These are phyloP conservation scores for Crepidodera aurea DNA, from an alignment of 2,888 invertebrate species.

Conservation along the genomic window DNA sequence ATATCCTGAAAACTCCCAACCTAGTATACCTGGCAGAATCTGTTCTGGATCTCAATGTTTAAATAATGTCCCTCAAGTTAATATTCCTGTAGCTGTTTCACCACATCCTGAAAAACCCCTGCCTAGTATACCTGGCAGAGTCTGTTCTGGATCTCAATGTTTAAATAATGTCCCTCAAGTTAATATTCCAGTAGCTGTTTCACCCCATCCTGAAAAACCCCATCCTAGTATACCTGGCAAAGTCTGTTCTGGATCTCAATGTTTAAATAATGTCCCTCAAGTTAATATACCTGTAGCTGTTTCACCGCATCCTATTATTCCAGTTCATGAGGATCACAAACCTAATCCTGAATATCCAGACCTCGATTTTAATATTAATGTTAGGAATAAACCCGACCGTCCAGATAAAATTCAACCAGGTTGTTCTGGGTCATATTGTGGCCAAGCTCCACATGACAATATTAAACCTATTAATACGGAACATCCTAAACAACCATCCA, in stretches of 20 bases:
- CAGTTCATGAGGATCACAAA: not conserved
- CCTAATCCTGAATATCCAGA: not conserved
- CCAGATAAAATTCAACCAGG: not conserved
- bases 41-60: slow-evolving; percentile 16
- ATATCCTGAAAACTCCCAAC: not conserved
- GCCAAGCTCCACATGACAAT: not conserved
- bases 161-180: not conserved
- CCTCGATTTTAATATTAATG: not conserved
- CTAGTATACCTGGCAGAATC: slow-evolving; percentile 8
- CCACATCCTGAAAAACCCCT: slow-evolving; percentile 1
- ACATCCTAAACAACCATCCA: not conserved
- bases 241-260: slow-evolving; percentile 9
- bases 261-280: not conserved
- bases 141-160: slow-evolving; percentile 13
- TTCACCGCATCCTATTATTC: not conserved
- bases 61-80: not conserved
- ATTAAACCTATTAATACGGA: not conserved
- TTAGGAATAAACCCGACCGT: slow-evolving; percentile 3
- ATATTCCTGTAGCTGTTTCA: not conserved
- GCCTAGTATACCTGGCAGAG: slow-evolving; percentile 9
- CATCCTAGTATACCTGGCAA: slow-evolving; percentile 8
- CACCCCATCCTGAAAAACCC: slow-evolving; percentile 1
- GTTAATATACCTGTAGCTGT: not conserved
- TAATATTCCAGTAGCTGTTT: not conserved
- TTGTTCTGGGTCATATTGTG: not conserved